These are phyloP conservation scores for Struthio camelus DNA, from an alignment of 2,113 vertebrate species.

Conservation along the genomic window DNA sequence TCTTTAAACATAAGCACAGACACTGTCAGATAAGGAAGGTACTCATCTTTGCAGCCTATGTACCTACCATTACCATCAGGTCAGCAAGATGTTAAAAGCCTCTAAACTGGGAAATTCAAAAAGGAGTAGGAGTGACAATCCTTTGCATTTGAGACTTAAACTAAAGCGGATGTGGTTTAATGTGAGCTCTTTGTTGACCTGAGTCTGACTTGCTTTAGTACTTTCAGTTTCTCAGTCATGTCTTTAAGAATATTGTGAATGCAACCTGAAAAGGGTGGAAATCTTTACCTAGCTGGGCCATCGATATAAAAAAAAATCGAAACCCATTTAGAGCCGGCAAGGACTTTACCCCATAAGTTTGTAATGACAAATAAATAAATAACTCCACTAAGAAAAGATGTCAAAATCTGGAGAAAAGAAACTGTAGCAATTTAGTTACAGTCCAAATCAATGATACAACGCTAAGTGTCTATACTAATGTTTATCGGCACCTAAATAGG, in stretches of 20 bases:
- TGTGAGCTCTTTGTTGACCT: not conserved
- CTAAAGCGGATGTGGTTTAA: not conserved
- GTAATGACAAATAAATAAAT: not conserved
- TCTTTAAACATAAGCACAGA: not conserved
- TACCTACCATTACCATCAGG: not conserved
- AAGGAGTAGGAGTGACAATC: not conserved
- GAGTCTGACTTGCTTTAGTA: not conserved
- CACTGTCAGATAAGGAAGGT: not conserved
- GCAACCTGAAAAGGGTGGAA: not conserved
- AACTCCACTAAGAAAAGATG: not conserved
- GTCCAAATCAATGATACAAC: not conserved
- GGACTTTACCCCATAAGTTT: not conserved
- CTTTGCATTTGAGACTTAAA: not conserved
- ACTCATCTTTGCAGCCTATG: not conserved
- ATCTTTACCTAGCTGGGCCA: not conserved
- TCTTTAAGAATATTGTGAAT: not conserved
- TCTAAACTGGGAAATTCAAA: not conserved
- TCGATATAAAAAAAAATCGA: not conserved
- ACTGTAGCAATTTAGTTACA: not conserved
- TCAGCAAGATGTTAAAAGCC: not conserved
- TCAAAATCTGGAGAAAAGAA: not conserved
- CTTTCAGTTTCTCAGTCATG: conserved; percentile 1
- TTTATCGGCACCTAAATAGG: not conserved
- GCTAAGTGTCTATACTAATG: not conserved
- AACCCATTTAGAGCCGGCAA: not conserved